phyloP scores from a whole-genome alignment of 23 tunicate genomes.

The Clavelina lepadiformis region DNA sequence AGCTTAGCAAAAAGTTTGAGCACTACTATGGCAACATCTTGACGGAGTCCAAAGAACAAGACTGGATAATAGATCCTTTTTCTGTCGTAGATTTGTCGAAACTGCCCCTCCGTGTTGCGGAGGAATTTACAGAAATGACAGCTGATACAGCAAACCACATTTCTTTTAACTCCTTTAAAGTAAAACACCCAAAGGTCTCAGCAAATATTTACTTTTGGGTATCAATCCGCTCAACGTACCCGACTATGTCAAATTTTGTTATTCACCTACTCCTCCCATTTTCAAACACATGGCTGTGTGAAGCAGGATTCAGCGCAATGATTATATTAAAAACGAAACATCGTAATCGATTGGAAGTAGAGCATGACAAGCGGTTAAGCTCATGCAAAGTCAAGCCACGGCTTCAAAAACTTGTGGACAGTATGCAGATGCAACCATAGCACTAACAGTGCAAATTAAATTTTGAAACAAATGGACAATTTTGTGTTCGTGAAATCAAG shows the following conservation, averaged over 20 bases:
- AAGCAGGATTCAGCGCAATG: slow-evolving; percentile 1
- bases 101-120: slow-evolving; percentile 19
- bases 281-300: slow-evolving; percentile 1
- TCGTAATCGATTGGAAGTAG: not conserved
- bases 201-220: not conserved
- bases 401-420: not conserved
- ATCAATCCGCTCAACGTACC: not conserved
- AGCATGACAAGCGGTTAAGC: not conserved
- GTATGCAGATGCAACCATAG: slow-evolving; percentile 1
- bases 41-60: slow-evolving; percentile 17
- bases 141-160: slow-evolving; percentile 5
- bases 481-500: slow-evolving; percentile 1
- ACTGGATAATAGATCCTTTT: slow-evolving; percentile 12
- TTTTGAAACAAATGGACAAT: not conserved
- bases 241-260: slow-evolving; percentile 2
- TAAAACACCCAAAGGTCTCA: slow-evolving; percentile 1
- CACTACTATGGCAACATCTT: slow-evolving; percentile 14
- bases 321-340: not conserved
- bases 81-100: slow-evolving; percentile 14
- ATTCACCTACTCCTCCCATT: not conserved
- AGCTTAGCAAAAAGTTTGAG: slow-evolving; percentile 18
- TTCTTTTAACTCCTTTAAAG: slow-evolving; percentile 7
- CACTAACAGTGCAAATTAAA: not conserved
- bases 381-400: slow-evolving; percentile 2
- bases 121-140: slow-evolving; percentile 3